These are phyloP conservation scores for Fulmarus glacialis DNA, from an alignment of 2,113 vertebrate species.

Conservation along the genomic window DNA sequence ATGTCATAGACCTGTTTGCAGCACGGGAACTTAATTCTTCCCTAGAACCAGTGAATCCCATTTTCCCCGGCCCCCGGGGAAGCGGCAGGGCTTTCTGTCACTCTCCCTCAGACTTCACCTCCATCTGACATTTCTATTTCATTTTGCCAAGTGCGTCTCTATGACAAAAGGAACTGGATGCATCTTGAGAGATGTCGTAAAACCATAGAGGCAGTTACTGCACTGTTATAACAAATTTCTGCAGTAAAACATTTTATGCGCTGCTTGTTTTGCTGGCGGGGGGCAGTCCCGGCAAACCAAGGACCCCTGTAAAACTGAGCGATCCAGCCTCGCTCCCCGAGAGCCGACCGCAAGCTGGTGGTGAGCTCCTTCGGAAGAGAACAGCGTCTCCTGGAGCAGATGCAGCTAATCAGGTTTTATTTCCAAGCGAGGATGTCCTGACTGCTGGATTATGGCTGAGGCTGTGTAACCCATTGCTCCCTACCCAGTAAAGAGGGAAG, in stretches of 20 bases:
- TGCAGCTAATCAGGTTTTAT: fast-evolving
- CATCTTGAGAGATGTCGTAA: neutral
- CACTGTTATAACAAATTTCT: neutral
- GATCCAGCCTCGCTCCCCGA: neutral
- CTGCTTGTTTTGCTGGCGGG: neutral
- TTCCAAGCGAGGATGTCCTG: neutral
- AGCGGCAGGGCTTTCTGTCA: fast-evolving
- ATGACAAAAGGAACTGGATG: fast-evolving
- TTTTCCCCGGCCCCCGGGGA: neutral
- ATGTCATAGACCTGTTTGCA: neutral
- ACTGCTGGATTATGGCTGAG: neutral
- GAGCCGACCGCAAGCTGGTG: neutral
- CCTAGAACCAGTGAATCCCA: neutral
- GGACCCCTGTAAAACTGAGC: neutral
- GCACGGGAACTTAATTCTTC: neutral
- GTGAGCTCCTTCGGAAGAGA: neutral
- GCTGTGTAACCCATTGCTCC: neutral
- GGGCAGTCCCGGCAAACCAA: neutral
- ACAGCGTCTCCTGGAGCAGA: neutral
- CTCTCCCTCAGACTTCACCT: neutral
- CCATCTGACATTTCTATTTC: neutral
- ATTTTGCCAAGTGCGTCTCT: fast-evolving
- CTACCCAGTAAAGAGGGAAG: neutral
- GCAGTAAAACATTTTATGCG: neutral
- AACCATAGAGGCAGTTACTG: neutral